Conservation (phyloP, 2,113 vertebrate species). For the Chascanopsetta lugubris region DNA sequence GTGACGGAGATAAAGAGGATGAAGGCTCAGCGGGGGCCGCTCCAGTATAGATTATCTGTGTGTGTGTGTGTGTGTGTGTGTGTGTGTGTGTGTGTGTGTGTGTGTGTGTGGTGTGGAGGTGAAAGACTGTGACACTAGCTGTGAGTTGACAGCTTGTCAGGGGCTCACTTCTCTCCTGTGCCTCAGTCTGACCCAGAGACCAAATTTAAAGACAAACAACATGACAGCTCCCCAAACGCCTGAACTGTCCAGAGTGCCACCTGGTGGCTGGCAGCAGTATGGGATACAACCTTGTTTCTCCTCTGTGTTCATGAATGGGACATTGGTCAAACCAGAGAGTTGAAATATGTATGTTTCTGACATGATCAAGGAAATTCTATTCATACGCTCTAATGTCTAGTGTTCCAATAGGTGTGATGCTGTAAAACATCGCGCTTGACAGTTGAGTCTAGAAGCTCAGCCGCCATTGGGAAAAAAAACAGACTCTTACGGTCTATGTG, state of each 20-base stretch:
- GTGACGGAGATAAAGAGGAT: constrained; percentile 52
- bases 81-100: constrained; percentile 4
- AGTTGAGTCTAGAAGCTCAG: no score
- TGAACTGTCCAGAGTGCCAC: not conserved
- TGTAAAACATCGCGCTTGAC: no score
- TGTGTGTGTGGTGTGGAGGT: constrained; percentile 1
- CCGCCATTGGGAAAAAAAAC: no score
- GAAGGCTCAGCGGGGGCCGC: constrained; percentile 28
- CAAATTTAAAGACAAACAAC: not conserved
- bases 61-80: constrained; percentile 5
- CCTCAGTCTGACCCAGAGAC: not conserved
- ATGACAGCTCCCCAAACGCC: not conserved
- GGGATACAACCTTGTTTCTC: not conserved
- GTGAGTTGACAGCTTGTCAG: constrained; percentile 26
- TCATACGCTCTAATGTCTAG: no score
- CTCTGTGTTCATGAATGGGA: not conserved
- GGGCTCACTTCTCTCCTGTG: not conserved
- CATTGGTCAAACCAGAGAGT: not conserved
- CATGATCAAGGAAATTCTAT: no score
- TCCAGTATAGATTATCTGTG: constrained; percentile 17
- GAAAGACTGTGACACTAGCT: constrained; percentile 13
- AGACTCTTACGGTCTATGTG: no score
- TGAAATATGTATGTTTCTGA: no score
- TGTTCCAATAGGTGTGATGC: no score
- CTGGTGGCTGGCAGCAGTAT: not conserved